These are phyloP conservation scores for Meriones psammophilus DNA, from an alignment of 2,797 vertebrate species.

Conservation along the genomic window DNA sequence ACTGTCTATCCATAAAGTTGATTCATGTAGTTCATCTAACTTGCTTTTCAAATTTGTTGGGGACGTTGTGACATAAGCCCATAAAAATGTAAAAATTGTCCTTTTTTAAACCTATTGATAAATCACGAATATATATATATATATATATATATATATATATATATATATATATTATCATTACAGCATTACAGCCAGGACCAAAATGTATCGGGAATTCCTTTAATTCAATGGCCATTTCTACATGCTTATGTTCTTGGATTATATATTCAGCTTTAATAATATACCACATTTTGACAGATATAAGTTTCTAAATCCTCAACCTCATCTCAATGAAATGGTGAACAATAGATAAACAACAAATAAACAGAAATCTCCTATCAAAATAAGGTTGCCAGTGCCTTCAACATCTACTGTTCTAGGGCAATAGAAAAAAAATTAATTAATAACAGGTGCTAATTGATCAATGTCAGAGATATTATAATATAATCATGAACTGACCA, in stretches of 20 bases:
- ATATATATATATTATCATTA: not conserved
- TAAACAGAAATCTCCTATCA: not conserved
- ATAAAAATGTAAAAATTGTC: conserved; percentile 30
- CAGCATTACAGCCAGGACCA: not conserved
- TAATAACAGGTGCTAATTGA: not conserved
- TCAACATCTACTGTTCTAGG: not conserved
- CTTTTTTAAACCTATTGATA: not conserved
- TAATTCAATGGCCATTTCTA: not conserved
- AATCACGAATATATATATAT: not conserved
- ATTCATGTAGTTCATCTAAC: not conserved
- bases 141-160: too few relatives aligned
- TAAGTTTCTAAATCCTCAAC: not conserved
- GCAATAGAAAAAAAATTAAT: not conserved
- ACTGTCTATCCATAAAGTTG: not conserved
- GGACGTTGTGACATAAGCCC: not conserved
- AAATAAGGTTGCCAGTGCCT: not conserved
- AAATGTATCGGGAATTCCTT: not conserved
- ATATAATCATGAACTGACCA: not conserved
- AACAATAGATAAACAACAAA: not conserved
- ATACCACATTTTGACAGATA: not conserved
- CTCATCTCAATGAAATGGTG: not conserved
- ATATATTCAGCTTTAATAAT: not conserved
- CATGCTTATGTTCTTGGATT: not conserved
- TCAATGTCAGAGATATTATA: not conserved
- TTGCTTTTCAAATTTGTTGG: not conserved